Evolutionary conservation across 2,113 vertebrate genomes (phyloP), one percentile per base, ranked within the genome.

Genomic region (Sialia sialis): DNA sequence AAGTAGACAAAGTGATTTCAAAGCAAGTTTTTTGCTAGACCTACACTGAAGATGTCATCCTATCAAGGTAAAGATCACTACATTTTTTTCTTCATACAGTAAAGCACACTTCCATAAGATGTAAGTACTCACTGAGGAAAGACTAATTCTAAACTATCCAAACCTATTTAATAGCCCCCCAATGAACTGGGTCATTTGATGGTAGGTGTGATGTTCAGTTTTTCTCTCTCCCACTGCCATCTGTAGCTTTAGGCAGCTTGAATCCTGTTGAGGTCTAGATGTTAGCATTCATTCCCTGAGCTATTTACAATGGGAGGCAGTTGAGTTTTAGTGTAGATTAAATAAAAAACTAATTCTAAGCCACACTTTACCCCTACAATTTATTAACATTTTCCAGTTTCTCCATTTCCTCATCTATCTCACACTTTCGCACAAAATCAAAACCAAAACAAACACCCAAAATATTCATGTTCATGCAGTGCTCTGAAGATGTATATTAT

Each of bases 401-500:
- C 41, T 89, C 72, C 32, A 36, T 70, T 87, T 94, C 64, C 62
- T 77, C 67, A 66, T 51, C 75, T 91, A 64, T 30, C 36, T 90
- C 79, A 41, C 2, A 13, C 32, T 29, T 84, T 58, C 80, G 22
- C 41, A 81, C n/a, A 72, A 90, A 83, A 94, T 5, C 58, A 84
- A 83, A 83, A 94, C 5, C 58, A 84, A 83, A 96, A 92, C 85
- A n/a, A 88, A 96, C 52, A 90, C 36, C 39, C 49, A 59, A 72
- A 69, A 93, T 41, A 81, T 75, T 92, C 51, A 86, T n/a, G 79
- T 89, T 75, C 91, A 92, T 81, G 92, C 49, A 90, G 54, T 58
- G 75, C 72, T 95, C 58, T 89, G 83, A 91, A 95, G 80, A 95
- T 84, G 89, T 95, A 76, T 77, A 87, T 18, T 86, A 48, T 21